phyloP scores from a whole-genome alignment of 2,113 vertebrate genomes.

The Apeltes quadracus region DNA sequence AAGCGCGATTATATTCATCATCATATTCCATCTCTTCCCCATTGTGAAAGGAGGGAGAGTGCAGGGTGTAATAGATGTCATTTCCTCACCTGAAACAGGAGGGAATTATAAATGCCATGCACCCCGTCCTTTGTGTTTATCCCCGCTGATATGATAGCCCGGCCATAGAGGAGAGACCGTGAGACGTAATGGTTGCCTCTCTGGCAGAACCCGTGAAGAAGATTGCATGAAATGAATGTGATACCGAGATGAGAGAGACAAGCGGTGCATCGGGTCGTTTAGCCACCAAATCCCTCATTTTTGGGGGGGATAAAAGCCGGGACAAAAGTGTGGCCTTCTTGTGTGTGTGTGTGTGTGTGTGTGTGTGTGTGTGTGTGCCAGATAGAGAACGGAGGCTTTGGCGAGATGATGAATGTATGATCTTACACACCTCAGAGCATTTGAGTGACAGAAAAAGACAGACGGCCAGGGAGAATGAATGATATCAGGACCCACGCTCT shows the following conservation, averaged over 20 bases:
- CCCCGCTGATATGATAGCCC: slow-evolving; percentile 70
- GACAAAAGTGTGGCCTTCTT: slow-evolving; percentile 56
- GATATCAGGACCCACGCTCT: slow-evolving; percentile 61
- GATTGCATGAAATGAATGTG: slow-evolving; percentile 76
- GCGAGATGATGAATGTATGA: slow-evolving; percentile 70
- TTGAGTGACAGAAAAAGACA: slow-evolving; percentile 66
- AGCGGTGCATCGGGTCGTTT: slow-evolving; percentile 69
- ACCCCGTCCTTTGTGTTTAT: slow-evolving; percentile 69
- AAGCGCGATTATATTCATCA: slow-evolving; percentile 66
- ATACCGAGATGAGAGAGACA: slow-evolving; percentile 72
- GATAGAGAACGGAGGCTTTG: slow-evolving; percentile 42
- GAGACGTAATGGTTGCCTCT: slow-evolving; percentile 62
- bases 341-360: slow-evolving; percentile 14
- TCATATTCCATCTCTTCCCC: slow-evolving; percentile 52
- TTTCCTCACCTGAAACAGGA: slow-evolving; percentile 74
- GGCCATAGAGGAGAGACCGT: slow-evolving; percentile 58
- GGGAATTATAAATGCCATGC: slow-evolving; percentile 67
- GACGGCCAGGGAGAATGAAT: slow-evolving; percentile 63
- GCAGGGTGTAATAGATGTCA: slow-evolving; percentile 73
- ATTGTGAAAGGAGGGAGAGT: slow-evolving; percentile 63
- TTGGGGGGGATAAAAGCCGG: slow-evolving; percentile 57
- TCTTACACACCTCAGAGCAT: slow-evolving; percentile 70
- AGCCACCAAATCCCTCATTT: slow-evolving; percentile 71
- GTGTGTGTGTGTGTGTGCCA: neutral
- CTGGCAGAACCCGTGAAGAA: slow-evolving; percentile 58